These are phyloP conservation scores for Melanitta fusca DNA, from an alignment of 2,797 vertebrate species.

Conservation along the genomic window DNA sequence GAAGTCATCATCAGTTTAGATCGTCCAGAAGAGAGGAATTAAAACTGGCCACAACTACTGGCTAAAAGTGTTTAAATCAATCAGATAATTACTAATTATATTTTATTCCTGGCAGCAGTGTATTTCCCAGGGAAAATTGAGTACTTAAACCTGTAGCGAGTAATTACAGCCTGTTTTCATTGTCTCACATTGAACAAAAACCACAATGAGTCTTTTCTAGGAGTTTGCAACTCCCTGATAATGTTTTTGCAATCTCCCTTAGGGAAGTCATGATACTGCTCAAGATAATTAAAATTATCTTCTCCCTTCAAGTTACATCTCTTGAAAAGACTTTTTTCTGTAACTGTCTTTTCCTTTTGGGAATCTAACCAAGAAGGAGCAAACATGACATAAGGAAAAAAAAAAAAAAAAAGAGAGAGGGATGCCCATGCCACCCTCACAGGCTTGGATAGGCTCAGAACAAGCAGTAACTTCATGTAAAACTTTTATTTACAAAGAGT, in stretches of 20 bases:
- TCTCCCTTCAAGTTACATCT: neutral
- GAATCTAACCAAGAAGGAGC: neutral
- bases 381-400: neutral
- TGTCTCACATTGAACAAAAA: neutral
- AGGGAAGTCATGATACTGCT: neutral
- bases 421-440: neutral
- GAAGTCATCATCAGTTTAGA: neutral
- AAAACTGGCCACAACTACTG: neutral
- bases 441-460: neutral
- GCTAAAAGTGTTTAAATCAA: neutral
- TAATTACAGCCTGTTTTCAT: neutral
- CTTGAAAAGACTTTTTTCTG: conserved; percentile 1
- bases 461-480: neutral
- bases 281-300: neutral
- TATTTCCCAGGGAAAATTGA: neutral
- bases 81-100: neutral
- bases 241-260: neutral
- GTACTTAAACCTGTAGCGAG: neutral
- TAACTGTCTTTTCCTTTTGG: neutral
- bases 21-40: neutral
- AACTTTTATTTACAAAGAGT: neutral
- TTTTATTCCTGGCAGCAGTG: neutral
- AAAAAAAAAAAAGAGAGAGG: neutral
- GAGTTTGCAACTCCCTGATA: neutral
- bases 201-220: neutral